These are phyloP conservation scores for Pangasius djambal DNA, from an alignment of 2,797 vertebrate species.

Conservation along the genomic window DNA sequence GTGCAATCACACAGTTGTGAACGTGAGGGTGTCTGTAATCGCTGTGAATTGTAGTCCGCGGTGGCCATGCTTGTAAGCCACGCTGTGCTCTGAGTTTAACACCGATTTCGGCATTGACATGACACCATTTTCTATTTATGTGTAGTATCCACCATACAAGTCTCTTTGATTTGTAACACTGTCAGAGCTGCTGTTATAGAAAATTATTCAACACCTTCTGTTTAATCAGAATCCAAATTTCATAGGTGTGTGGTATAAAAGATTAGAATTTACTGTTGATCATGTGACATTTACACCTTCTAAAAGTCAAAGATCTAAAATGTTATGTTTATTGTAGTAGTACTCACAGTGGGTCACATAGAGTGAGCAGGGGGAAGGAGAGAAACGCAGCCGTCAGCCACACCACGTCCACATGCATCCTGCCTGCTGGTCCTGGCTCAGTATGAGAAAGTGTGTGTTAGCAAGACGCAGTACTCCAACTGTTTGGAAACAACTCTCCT, in stretches of 20 bases:
- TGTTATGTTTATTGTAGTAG: background rate
- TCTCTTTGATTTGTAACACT: background rate
- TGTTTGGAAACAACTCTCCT: background rate
- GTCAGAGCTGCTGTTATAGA: background rate
- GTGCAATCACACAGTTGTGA: too few relatives aligned
- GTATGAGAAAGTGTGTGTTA: background rate
- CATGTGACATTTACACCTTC: background rate
- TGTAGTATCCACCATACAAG: background rate
- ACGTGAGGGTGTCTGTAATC: too few relatives aligned
- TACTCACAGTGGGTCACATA: slow-evolving; percentile 49
- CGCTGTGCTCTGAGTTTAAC: too few relatives aligned
- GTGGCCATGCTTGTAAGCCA: too few relatives aligned
- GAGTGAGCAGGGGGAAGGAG: slow-evolving; percentile 30
- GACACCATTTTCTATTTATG: background rate
- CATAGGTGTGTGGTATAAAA: background rate
- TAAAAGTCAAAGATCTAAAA: background rate
- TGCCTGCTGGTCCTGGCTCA: background rate
- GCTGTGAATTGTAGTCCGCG: too few relatives aligned
- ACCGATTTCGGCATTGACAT: too few relatives aligned
- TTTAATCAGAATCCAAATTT: background rate
- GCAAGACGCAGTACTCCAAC: background rate
- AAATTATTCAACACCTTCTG: background rate
- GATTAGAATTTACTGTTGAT: background rate
- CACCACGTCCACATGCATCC: slow-evolving; percentile 31
- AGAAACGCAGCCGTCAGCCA: slow-evolving; percentile 25